A percentile compares a stretch with the other conserved stretches of the same genome.
Conservation (phyloP, 1,140 invertebrate species). For the Lethrus apterus region DNA sequence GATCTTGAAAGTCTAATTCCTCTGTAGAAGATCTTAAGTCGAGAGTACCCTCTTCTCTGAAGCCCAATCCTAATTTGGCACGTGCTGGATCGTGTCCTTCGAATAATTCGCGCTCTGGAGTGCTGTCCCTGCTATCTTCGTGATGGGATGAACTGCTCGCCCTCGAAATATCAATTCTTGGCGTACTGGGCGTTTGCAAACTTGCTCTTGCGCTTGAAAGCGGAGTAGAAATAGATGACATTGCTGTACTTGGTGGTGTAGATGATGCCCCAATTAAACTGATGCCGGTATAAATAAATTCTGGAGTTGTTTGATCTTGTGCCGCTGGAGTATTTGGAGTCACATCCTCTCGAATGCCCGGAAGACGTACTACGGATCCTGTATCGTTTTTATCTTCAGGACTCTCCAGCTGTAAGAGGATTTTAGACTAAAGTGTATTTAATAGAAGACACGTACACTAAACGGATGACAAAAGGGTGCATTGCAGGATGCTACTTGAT, state of each 20-base stretch:
- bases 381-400: slow-evolving; percentile 50
- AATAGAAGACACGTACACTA: no score
- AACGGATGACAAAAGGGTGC: slow-evolving; percentile 1
- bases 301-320: slow-evolving; percentile 18
- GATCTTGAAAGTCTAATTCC: slow-evolving; percentile 72
- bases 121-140: slow-evolving; percentile 70
- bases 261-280: slow-evolving; percentile 32
- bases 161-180: slow-evolving; percentile 78
- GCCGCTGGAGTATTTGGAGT: slow-evolving; percentile 44
- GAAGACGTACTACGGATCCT: slow-evolving; percentile 47
- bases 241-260: slow-evolving; percentile 35
- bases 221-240: slow-evolving; percentile 17
- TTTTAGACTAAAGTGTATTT: no score
- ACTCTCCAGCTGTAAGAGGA: slow-evolving; percentile 51
- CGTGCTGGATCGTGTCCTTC: slow-evolving; percentile 38
- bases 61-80: slow-evolving; percentile 47
- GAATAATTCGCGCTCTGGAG: slow-evolving; percentile 68
- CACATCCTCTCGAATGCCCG: slow-evolving; percentile 60
- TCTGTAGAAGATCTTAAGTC: slow-evolving; percentile 79
- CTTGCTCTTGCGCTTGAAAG: slow-evolving; percentile 26
- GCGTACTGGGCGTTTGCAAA: slow-evolving; percentile 63
- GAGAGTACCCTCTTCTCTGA: slow-evolving; percentile 70
- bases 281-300: slow-evolving; percentile 31
- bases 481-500: slow-evolving; percentile 28
- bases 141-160: slow-evolving; percentile 81